Conservation (phyloP, 2,888 invertebrate species). For the Dicranocentrus wangi region DNA sequence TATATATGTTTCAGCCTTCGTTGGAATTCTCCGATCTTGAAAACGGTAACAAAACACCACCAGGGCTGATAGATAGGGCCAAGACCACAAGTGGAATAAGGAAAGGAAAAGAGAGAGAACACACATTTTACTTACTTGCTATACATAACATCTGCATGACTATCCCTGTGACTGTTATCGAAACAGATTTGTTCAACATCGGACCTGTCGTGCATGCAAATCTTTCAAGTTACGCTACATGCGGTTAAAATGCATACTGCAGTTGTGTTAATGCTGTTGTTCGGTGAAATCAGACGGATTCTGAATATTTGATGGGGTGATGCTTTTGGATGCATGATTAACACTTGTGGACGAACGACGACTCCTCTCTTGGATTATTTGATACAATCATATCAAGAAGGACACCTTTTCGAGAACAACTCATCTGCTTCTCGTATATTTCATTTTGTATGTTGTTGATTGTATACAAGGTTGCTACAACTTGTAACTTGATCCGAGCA, state of each 20-base stretch:
- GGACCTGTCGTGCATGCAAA: slow-evolving; percentile 54
- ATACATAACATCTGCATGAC: background rate
- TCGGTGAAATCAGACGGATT: slow-evolving; percentile 5
- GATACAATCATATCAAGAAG: slow-evolving; percentile 10
- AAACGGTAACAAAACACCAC: slow-evolving; percentile 53
- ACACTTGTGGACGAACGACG: background rate
- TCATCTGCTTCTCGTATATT: background rate
- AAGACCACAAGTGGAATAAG: slow-evolving; percentile 2
- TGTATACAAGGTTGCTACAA: background rate
- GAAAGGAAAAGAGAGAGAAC: slow-evolving; percentile 8
- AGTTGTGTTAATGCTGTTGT: background rate
- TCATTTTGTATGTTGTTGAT: too few species aligned
- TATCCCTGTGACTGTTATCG: slow-evolving; percentile 14
- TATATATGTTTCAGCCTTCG: background rate
- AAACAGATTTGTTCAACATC: slow-evolving; percentile 38
- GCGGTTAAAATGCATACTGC: background rate
- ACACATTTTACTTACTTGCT: background rate
- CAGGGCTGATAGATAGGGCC: background rate
- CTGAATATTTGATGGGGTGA: slow-evolving; percentile 39
- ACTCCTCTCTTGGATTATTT: slow-evolving; percentile 9
- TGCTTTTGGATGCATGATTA: slow-evolving; percentile 13
- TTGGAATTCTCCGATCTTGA: slow-evolving; percentile 45
- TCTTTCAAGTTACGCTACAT: background rate
- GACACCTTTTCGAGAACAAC: background rate
- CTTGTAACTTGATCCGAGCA: background rate